Evolutionary conservation across 92 coral and sea anemone species (phyloP).

Genomic region (Chrysogorgia sp.): DNA sequence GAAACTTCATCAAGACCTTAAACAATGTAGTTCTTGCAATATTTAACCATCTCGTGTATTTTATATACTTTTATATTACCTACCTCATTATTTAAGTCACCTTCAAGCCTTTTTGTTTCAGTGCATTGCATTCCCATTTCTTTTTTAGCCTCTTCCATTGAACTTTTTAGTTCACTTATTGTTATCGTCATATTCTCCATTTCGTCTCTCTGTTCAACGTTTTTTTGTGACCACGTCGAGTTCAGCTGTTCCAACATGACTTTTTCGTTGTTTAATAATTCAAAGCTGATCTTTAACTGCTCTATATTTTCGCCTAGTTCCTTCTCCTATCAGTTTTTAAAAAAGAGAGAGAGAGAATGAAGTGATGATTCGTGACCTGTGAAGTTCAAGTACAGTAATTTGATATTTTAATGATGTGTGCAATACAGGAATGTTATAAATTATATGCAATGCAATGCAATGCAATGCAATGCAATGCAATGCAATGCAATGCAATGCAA

Average conservation of each 20-base stretch:
- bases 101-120: constrained; percentile 41
- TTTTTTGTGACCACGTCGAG: constrained; percentile 67
- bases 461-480: too few species aligned
- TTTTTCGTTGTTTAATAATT: constrained; percentile 66
- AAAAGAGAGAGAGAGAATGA: neutral
- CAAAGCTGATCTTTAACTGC: constrained; percentile 53
- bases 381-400: too few species aligned
- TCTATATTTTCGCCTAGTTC: constrained; percentile 52
- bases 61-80: too few species aligned
- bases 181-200: constrained; percentile 48
- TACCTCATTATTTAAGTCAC: constrained; percentile 60
- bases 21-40: too few species aligned
- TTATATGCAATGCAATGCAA: too few species aligned
- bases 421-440: too few species aligned
- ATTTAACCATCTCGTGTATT: too few species aligned
- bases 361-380: too few species aligned
- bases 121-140: constrained; percentile 25
- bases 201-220: constrained; percentile 55
- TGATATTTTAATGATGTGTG: too few species aligned
- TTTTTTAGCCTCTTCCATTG: constrained; percentile 40
- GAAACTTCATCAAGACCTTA: too few species aligned
- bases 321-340: constrained; percentile 42
- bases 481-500: too few species aligned
- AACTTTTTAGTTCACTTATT: constrained; percentile 37
- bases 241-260: constrained; percentile 77